Evolutionary conservation across 2,113 vertebrate genomes (phyloP), one percentile per base, ranked within the genome.

Genomic region (Gavia stellata): DNA sequence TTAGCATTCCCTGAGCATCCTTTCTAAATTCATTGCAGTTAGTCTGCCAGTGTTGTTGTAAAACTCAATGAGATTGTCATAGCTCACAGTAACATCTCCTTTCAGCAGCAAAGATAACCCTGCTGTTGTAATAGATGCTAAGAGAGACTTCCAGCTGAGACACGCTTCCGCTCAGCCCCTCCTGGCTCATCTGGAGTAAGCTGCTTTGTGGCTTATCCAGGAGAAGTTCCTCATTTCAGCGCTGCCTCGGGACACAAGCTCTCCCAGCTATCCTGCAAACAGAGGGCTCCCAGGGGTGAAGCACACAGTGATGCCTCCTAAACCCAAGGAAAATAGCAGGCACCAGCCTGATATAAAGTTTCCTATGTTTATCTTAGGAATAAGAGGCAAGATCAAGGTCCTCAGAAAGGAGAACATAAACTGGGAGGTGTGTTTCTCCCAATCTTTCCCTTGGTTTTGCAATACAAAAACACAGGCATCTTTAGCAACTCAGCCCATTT

Each of bases 131-230:
- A 97, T 95, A 94, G 96, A 86, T 94, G 82, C 78, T 94, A 28
- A 94, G 91, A 91, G 94, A 94, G 91, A 56, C 79, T 95, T 96
- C 94, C 93, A 96, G 95, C 95, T 94, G 92, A 83, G 96, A 92
- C 20, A 90, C 0, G 14, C 88, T 94, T 91, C 92, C 13, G 0
- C 89, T 94, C 75, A 55, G 80, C 92, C 96, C 87, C 92, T 92
- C 52, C 81, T 92, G 86, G 75, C 92, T 96, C 94, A 67, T 97
- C 89, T 92, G 81, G 66, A 91, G 61, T 59, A 78, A 96, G 68
- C 72, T 94, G 72, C 68, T 91, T 80, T 75, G 90, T 65, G 81
- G 92, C 40, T 96, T 66, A 86, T 92, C 63, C 81, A 82, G 81
- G 14, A 94, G 78, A 92, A 90, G 86, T 80, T 80, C 77, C n/a